These are phyloP conservation scores for Echiichthys vipera DNA, from an alignment of 2,797 vertebrate species.

Conservation along the genomic window DNA sequence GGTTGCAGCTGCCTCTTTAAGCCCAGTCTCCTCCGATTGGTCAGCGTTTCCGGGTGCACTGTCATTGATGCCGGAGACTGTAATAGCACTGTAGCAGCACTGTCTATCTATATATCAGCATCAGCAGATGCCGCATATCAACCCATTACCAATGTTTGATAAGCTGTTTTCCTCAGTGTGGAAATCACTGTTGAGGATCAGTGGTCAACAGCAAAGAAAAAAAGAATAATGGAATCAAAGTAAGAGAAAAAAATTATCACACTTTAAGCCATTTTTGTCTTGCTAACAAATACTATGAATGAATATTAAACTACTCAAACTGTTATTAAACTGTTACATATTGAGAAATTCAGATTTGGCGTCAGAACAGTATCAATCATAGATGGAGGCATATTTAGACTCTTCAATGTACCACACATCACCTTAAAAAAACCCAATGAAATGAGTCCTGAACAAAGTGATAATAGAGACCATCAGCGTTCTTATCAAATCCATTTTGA, in stretches of 20 bases:
- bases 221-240: constrained; percentile 2
- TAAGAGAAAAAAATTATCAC: neutral
- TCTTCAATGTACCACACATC: neutral
- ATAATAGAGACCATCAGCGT: constrained; percentile 1
- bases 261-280: constrained; percentile 2
- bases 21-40: too few relatives aligned
- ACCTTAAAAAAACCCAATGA: neutral
- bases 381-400: neutral
- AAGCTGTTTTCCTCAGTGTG: too few relatives aligned
- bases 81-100: too few relatives aligned
- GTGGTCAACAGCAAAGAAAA: neutral
- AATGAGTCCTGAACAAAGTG: neutral
- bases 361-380: neutral
- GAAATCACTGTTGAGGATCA: neutral
- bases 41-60: too few relatives aligned
- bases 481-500: neutral
- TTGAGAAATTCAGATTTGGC: neutral
- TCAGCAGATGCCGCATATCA: too few relatives aligned
- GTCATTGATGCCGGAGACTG: too few relatives aligned
- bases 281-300: neutral
- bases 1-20: too few relatives aligned
- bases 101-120: too few relatives aligned
- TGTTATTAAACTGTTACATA: neutral
- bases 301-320: neutral
- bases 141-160: too few relatives aligned